Base-by-base conservation (phyloP, 2,797 vertebrate species). In the Kryptolebias ocellatus region DNA sequence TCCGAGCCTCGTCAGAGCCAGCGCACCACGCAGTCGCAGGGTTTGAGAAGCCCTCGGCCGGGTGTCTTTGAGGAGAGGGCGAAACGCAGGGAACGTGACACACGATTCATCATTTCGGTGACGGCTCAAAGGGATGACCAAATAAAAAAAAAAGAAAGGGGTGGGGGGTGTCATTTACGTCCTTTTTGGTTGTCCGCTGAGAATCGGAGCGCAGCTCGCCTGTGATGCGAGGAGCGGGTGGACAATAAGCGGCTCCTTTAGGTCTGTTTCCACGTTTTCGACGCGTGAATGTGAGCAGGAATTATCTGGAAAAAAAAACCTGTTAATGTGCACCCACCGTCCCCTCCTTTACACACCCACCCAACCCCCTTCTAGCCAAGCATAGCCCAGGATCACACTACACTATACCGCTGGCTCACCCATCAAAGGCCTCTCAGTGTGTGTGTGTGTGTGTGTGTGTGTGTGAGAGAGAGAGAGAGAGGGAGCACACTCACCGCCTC, bases 401-500 rank as follows among this genome's bases (percentile, higher is more conserved):
- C 62, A 54, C 72, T 79, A 70, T 85, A 68, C 75, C 37, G 70
- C 45, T 80, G 80, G 78, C 70, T 74, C 74, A 81, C 71, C 81
- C 80, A 87, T 82, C 63, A 73, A 70, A 89, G 89, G 89, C 90
- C 89, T 83, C 39, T 24, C 15, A 54, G 8, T 60, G 57, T 65
- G 60, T 71, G 67, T 50, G 37, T 64, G 50, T 56, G 18, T 70
- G 31, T 65, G 37, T 77, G 52, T 79, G 55, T 77, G 27, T 60
- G 56, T 50, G 24, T 67, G 37, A 39, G 37, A 34, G 34, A 34
- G 34, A 34, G 34, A 34, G 34, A 34, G 34, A 34, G 34, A 34
- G 34, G 9, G 34, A 34, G 5, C 2, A 64, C 73, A 93, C 96
- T 95, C 91, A 96, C 96, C 95, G 95, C 95, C 94, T 96, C 96